phyloP scores from a whole-genome alignment of 2,113 vertebrate species.

The Scalopus aquaticus region DNA sequence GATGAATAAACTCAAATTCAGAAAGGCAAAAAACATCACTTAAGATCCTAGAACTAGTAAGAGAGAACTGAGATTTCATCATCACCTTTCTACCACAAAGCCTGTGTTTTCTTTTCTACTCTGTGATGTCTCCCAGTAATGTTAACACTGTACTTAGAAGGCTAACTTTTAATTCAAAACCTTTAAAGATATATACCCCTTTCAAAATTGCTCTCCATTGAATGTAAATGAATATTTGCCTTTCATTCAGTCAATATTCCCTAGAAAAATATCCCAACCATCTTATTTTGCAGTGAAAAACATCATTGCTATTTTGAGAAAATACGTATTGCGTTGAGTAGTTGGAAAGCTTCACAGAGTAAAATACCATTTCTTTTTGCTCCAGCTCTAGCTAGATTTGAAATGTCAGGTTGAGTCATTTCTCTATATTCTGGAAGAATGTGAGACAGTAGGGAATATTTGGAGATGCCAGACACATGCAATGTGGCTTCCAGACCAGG shows the following conservation, averaged over 20 bases:
- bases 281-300: conserved; percentile 42
- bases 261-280: background rate
- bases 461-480: conserved; percentile 65
- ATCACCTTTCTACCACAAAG: background rate
- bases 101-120: background rate
- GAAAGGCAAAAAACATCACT: background rate
- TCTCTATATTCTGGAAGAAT: conserved; percentile 59
- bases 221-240: conserved; percentile 5
- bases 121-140: background rate
- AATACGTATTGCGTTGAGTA: conserved; percentile 31
- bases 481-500: conserved; percentile 49
- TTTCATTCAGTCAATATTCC: background rate
- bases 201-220: conserved; percentile 37
- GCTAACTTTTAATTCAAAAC: conserved; percentile 6
- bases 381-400: conserved; percentile 50
- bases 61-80: background rate
- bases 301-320: conserved; percentile 44
- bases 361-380: conserved; percentile 43
- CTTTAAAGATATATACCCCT: background rate
- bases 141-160: conserved; percentile 1
- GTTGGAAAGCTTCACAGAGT: background rate
- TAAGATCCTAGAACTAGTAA: background rate
- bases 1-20: conserved; percentile 42
- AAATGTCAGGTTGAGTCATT: conserved; percentile 71
- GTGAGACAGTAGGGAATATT: conserved; percentile 39